Evolutionary conservation across 2,888 invertebrate species (phyloP).

Genomic region (Meloe dianella): DNA sequence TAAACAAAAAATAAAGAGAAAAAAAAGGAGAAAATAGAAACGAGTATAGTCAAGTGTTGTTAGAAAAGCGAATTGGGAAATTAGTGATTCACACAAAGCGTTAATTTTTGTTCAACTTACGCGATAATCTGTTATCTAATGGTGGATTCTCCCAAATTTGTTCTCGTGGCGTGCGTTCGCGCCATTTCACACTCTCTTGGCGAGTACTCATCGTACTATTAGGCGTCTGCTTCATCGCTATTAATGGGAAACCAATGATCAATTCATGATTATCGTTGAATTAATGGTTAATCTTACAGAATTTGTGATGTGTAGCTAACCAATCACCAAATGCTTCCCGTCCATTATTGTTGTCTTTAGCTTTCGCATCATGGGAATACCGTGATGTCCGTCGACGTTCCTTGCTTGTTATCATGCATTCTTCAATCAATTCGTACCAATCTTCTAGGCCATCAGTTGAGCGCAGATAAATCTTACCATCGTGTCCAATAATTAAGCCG

Average conservation of each 20-base stretch:
- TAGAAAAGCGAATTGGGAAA: constrained; percentile 16
- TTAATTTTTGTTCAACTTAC: constrained; percentile 57
- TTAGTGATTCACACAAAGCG: background rate
- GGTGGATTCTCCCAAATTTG: constrained; percentile 58
- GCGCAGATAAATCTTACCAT: constrained; percentile 60
- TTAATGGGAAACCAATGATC: background rate
- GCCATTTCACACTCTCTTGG: constrained; percentile 52
- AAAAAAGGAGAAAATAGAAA: background rate
- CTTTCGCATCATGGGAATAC: constrained; percentile 59
- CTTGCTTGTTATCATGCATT: constrained; percentile 69
- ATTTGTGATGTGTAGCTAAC: constrained; percentile 61
- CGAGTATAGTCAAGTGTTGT: constrained; percentile 15
- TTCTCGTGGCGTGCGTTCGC: constrained; percentile 55
- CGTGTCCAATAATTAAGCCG: constrained; percentile 62
- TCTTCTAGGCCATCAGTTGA: constrained; percentile 67
- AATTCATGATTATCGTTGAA: background rate
- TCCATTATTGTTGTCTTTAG: constrained; percentile 56
- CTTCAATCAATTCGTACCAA: constrained; percentile 71
- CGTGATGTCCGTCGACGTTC: constrained; percentile 66
- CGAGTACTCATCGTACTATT: constrained; percentile 57
- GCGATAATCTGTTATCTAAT: constrained; percentile 60
- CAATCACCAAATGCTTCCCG: constrained; percentile 64
- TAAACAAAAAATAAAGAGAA: background rate
- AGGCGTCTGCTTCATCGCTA: constrained; percentile 54
- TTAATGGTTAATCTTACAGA: constrained; percentile 50